These are phyloP conservation scores for Leucania comma DNA, from an alignment of 2,888 invertebrate species.

Conservation along the genomic window DNA sequence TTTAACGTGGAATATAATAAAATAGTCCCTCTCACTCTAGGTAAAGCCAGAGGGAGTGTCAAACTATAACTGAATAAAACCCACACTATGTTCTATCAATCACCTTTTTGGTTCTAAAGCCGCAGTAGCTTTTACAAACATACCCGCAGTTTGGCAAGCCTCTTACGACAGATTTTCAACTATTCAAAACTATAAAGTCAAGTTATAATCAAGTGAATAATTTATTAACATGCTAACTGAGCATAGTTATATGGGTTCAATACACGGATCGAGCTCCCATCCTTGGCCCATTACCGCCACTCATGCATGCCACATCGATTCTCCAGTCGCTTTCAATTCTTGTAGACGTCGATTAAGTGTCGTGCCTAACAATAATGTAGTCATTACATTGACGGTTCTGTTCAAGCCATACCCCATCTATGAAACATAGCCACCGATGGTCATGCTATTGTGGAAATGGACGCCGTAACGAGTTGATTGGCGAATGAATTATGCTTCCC, in stretches of 20 bases:
- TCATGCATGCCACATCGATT: conserved; percentile 16
- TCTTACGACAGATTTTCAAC: not conserved
- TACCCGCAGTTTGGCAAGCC: no score
- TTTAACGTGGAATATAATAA: no score
- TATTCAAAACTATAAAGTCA: not conserved
- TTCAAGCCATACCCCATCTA: conserved; percentile 2
- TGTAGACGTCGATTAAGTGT: conserved; percentile 27
- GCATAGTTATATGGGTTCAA: not conserved
- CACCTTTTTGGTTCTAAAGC: no score
- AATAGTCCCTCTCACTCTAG: no score
- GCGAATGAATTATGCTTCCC: conserved; percentile 54
- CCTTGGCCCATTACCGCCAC: not conserved
- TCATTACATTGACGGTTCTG: conserved; percentile 40
- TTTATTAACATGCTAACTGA: not conserved
- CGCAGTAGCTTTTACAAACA: not conserved
- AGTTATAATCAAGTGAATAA: not conserved
- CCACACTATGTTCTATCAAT: no score
- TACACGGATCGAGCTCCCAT: not conserved
- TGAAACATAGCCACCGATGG: conserved; percentile 12
- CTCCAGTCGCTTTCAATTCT: conserved; percentile 35
- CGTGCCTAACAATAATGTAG: conserved; percentile 36
- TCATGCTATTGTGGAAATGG: conserved; percentile 27
- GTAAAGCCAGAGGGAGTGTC: no score
- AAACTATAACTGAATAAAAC: no score
- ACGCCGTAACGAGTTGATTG: conserved; percentile 21